A percentile compares a stretch with the other conserved stretches of the same genome.
Conservation (phyloP, 2,797 vertebrate genomes). For the Falco biarmicus region DNA sequence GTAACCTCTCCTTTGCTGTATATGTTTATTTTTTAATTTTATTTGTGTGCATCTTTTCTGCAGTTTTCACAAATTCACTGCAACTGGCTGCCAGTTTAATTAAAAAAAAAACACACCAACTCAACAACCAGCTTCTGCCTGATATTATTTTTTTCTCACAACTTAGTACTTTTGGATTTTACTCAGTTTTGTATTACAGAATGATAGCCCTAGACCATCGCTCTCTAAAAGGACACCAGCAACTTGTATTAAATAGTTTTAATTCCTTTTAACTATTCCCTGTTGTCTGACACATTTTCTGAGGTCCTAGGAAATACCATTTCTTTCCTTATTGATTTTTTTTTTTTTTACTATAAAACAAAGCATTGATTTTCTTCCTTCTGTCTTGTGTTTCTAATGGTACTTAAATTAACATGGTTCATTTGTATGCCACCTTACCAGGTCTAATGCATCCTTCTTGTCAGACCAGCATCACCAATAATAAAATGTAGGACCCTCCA, state of each 20-base stretch:
- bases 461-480: conserved; percentile 44
- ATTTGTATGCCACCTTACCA: conserved; percentile 61
- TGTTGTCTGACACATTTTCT: conserved; percentile 1
- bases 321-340: conserved; percentile 66
- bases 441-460: conserved; percentile 36
- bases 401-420: conserved; percentile 51
- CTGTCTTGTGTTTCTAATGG: conserved; percentile 53
- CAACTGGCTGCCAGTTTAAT: background rate
- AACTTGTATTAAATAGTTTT: conserved; percentile 55
- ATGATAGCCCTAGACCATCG: background rate
- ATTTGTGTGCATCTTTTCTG: background rate
- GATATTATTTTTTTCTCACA: background rate
- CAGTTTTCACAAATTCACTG: background rate
- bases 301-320: conserved; percentile 46
- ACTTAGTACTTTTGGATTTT: background rate
- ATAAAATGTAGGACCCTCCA: conserved; percentile 1
- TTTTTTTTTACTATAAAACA: conserved; percentile 55
- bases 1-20: background rate
- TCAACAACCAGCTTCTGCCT: background rate
- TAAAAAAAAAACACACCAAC: background rate
- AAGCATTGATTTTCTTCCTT: conserved; percentile 62
- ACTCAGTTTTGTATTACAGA: background rate
- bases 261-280: conserved; percentile 54
- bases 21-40: background rate
- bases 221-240: background rate